A percentile compares a stretch with the other conserved stretches of the same genome.
Evolutionary conservation across 2,113 vertebrate genomes (phyloP).

Genomic region (Ramphastos sulfuratus): DNA sequence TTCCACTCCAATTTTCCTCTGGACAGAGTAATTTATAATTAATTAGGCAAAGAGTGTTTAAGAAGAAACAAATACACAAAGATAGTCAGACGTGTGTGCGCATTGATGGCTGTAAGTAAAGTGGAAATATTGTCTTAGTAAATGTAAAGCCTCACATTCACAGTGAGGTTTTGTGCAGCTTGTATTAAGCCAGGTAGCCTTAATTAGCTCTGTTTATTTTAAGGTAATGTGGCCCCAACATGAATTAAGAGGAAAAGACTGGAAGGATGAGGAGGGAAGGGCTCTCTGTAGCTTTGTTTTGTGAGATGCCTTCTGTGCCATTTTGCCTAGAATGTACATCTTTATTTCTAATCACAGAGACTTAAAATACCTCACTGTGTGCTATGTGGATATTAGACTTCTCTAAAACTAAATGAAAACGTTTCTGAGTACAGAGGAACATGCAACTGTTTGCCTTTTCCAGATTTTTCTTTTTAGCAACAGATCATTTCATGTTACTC

Average conservation of each 20-base stretch:
- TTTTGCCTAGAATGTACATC: not conserved
- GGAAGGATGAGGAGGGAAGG: not conserved
- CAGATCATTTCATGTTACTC: not conserved
- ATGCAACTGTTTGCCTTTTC: not conserved
- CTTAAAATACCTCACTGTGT: not conserved
- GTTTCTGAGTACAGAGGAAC: not conserved
- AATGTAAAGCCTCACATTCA: not conserved
- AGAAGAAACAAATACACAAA: not conserved
- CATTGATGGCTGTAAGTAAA: not conserved
- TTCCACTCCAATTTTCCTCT: not conserved
- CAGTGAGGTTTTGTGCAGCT: not conserved
- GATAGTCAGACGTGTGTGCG: rapidly evolving
- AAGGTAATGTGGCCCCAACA: not conserved
- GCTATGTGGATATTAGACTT: not conserved
- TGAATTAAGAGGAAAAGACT: not conserved
- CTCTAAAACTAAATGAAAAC: not conserved
- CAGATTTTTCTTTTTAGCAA: not conserved
- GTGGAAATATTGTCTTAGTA: not conserved
- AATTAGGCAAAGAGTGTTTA: conserved; percentile 37
- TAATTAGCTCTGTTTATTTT: not conserved
- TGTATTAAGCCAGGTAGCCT: not conserved
- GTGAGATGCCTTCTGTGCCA: not conserved
- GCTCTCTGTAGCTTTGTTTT: not conserved
- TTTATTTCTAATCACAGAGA: not conserved
- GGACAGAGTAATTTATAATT: conserved; percentile 25